Percentiles rank a stretch among this genome's conserved stretches.
Evolutionary conservation across 1,140 invertebrate genomes (phyloP).

Genomic region (Drosophila pseudoananassae): DNA sequence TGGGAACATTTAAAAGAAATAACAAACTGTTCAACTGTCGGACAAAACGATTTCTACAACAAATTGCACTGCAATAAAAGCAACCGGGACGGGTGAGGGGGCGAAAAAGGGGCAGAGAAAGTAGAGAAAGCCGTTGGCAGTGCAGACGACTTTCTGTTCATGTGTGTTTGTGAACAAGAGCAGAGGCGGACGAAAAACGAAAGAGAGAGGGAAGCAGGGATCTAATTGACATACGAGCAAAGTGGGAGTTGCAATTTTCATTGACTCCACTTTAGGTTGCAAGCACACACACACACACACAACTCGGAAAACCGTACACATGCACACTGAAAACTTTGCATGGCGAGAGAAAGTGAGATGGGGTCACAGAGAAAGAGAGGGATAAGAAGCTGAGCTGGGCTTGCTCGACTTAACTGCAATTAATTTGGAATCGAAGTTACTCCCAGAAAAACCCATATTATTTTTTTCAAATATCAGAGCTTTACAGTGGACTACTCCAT

Average conservation of each 20-base stretch:
- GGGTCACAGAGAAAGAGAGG: constrained; percentile 7
- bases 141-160: constrained; percentile 38
- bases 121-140: constrained; percentile 41
- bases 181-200: constrained; percentile 8
- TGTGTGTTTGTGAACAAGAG: constrained; percentile 19
- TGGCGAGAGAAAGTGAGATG: constrained; percentile 10
- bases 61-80: constrained; percentile 83
- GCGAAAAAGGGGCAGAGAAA: constrained; percentile 36
- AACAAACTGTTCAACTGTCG: constrained; percentile 83
- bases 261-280: constrained; percentile 81
- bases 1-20: constrained; percentile 80
- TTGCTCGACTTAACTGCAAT: constrained; percentile 83
- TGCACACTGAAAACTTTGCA: constrained; percentile 13
- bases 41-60: constrained; percentile 83
- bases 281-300: constrained; percentile 20
- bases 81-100: constrained; percentile 10
- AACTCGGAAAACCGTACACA: not conserved
- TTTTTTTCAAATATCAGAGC: constrained; percentile 12
- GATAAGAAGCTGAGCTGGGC: constrained; percentile 29
- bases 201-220: constrained; percentile 41
- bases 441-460: constrained; percentile 34
- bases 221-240: constrained; percentile 84
- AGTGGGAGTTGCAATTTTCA: constrained; percentile 84
- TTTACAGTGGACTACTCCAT: constrained; percentile 21
- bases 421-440: constrained; percentile 81